Evolutionary conservation across 2,113 vertebrate species (phyloP), one percentile per base, ranked within the genome.

Genomic region (Myxocyprinus asiaticus): DNA sequence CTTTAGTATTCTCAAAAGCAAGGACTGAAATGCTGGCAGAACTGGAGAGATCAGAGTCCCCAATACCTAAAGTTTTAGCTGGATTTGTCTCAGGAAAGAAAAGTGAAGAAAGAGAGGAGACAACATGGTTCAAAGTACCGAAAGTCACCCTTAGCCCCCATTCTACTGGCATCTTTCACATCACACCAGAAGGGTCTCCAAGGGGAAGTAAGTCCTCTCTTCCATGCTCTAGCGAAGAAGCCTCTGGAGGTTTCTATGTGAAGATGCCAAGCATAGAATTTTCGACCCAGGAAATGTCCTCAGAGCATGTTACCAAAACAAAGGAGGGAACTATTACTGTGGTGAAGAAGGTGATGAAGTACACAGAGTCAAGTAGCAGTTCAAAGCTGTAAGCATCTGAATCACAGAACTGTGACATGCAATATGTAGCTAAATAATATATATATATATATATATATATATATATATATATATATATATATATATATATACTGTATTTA

Each of bases 101-200:
- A 6, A 33, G 47, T 4, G 84, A 90, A 53, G 88, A 89, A 11
- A 92, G 84, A 75, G 91, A 93, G 58, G 90, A 91, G 72, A 88
- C 92, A 0, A 76, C 91, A 3, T 94, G 92, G 87, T 95, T 95
- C 82, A 94, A 91, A 72, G 89, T 94, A 67, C 94, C 95, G 0
- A 94, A 94, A 69, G 87, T 95, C 83, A 91, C 87, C 22, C 86
- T 96, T 50, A 94, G 93, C 80, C 92, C 94, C 61, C 93, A 93
- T 73, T 81, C 88, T 11, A 91, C 91, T 65, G 91, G 89, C 14
- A 90, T 88, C 77, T 86, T 90, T 10, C 91, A 92, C 62, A 90
- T 91, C 77, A 90, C 90, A 43, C 89, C 90, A 2, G 86, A 92
- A 75, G 86, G 88, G 12, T 93, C 92, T 72, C 90, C 91, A 53